A percentile compares a stretch with the other conserved stretches of the same genome.
These are phyloP conservation scores for Oscheius myriophilus DNA, from an alignment of 2,888 invertebrate species.

Conservation along the genomic window DNA sequence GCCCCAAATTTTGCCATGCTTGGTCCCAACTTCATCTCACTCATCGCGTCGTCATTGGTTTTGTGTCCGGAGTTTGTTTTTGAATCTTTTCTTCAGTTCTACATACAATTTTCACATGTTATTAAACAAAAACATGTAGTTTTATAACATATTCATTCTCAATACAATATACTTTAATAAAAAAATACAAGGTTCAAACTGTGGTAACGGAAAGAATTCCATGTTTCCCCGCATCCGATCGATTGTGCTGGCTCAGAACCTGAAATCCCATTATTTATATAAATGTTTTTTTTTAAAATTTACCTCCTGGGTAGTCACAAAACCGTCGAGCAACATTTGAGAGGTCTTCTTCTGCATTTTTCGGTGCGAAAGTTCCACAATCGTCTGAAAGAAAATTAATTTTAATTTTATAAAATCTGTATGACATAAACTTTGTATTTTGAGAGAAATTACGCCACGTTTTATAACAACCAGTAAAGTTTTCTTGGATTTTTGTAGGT, in stretches of 20 bases:
- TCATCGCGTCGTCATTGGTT: conserved; percentile 83
- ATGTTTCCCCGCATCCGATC: conserved; percentile 23
- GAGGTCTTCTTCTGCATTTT: conserved; percentile 72
- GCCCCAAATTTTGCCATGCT: too few relatives aligned
- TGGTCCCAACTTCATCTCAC: conserved; percentile 81
- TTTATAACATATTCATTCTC: too few relatives aligned
- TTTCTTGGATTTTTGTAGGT: too few relatives aligned
- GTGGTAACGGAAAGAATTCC: conserved; percentile 34
- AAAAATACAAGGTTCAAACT: conserved; percentile 5
- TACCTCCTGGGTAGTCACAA: conserved; percentile 77
- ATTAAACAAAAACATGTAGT: too few relatives aligned
- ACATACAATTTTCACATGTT: too few relatives aligned
- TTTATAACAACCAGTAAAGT: too few relatives aligned
- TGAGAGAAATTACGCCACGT: too few relatives aligned
- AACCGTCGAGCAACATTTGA: conserved; percentile 75
- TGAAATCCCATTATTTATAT: conserved; percentile 13
- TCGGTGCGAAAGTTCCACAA: conserved; percentile 74
- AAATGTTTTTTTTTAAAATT: not conserved
- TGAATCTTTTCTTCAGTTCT: conserved; percentile 79
- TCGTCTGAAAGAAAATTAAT: conserved; percentile 65
- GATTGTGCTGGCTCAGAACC: conserved; percentile 31
- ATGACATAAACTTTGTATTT: too few relatives aligned
- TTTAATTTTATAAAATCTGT: too few relatives aligned
- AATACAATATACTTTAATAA: too few relatives aligned
- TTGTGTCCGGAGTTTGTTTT: conserved; percentile 79